Evolutionary conservation across 2,888 invertebrate genomes (phyloP), one percentile per base, ranked within the genome.

Genomic region (Noctua comes): DNA sequence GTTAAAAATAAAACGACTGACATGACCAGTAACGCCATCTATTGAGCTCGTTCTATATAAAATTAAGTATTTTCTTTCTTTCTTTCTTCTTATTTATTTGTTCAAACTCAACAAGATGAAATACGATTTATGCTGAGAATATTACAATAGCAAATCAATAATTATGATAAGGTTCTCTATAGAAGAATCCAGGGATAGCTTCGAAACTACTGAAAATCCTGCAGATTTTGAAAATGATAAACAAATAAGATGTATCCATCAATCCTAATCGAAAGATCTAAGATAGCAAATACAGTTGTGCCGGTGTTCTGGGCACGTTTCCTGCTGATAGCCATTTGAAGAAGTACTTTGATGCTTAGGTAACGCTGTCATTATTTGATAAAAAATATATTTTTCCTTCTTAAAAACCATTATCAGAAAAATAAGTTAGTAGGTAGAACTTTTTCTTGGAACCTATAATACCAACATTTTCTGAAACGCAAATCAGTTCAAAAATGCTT

Each of bases 221-320:
- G 77, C 86, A 77, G 85, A 91, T 86, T 91, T 89, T 88, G 89
- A 91, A 92, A 93, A 91, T 93, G 91, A 93, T 88, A 84, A 93
- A 93, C 83, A 91, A 92, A 89, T 76, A 85, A 86, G 36, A 40
- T 46, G 18, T 54, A 54, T 54, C 1, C 24, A 64, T 31, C 13
- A 40, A 68, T 6, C 24, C 24, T 40, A 57, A 27, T 16, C 6
- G 16, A 36, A 31, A 54, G 7, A 43, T n/a, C 13, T 24, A 7
- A 27, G 16, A 43, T n/a, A 51, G 21, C 2, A 24, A 18, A 48
- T 40, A 16, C 31, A 18, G 18, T 46, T 46, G 46, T 16, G 46
- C 18, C n/a, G 24, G 24, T 18, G 7, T 18, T 48, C 43, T 51
- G 48, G 11, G 4, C 11, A 76, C 2, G 18, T 2, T 48, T 31